These are phyloP conservation scores for Apostichopus parvimensis DNA, from an alignment of 35 echinoderm and acorn worm species.

Conservation along the genomic window DNA sequence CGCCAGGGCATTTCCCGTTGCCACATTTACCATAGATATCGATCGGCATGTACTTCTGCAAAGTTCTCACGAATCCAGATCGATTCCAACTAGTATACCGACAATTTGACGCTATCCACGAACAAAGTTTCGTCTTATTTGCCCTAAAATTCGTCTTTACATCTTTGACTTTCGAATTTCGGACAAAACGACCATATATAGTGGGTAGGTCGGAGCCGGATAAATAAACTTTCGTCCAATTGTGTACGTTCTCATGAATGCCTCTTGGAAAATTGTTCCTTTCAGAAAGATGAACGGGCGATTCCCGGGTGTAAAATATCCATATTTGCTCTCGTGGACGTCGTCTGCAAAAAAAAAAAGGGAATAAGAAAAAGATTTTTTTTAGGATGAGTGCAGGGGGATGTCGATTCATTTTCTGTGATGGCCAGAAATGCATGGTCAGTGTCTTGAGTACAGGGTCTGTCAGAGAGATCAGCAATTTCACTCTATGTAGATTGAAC, in stretches of 20 bases:
- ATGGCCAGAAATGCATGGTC: no score
- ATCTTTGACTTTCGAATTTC: background rate
- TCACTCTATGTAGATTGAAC: no score
- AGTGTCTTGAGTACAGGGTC: no score
- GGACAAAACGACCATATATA: slow-evolving; percentile 29
- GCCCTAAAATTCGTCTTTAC: background rate
- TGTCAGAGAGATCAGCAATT: no score
- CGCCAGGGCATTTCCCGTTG: background rate
- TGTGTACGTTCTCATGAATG: slow-evolving; percentile 27
- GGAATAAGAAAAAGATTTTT: no score
- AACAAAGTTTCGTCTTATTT: slow-evolving; percentile 40
- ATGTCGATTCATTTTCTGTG: background rate
- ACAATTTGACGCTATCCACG: slow-evolving; percentile 46
- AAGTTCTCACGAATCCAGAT: background rate
- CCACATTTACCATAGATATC: slow-evolving; percentile 46
- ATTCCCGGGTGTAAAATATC: slow-evolving; percentile 42
- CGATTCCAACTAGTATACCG: slow-evolving; percentile 19
- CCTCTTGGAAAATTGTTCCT: slow-evolving; percentile 28
- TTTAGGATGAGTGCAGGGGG: no score
- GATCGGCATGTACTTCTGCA: slow-evolving; percentile 31
- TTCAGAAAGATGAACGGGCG: slow-evolving; percentile 15
- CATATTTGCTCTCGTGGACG: slow-evolving; percentile 24
- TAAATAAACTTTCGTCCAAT: slow-evolving; percentile 44
- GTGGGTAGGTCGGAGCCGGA: slow-evolving; percentile 23
- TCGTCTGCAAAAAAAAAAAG: background rate